Conservation (phyloP, 1,140 invertebrate species). For the Cydia splendana region DNA sequence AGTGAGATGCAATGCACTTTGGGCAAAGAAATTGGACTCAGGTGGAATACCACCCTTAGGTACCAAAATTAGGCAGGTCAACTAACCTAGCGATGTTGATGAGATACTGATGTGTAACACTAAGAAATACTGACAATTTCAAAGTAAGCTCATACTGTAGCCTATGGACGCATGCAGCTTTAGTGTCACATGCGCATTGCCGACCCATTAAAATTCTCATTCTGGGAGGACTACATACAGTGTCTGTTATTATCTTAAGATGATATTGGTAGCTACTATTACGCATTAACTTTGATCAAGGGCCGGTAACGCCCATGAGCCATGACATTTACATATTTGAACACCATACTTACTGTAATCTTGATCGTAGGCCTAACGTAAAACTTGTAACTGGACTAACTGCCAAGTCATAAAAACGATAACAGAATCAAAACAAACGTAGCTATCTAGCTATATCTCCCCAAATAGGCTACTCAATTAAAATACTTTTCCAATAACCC, state of each 20-base stretch:
- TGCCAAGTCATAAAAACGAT: neutral
- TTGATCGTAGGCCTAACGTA: neutral
- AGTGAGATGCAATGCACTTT: no score
- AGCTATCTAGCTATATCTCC: neutral
- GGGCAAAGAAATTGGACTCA: no score
- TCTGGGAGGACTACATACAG: neutral
- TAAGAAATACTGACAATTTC: no score
- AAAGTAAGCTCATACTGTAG: no score
- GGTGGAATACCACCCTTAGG: no score
- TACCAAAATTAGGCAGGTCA: no score
- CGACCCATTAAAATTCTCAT: neutral
- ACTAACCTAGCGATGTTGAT: no score
- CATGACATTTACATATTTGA: neutral
- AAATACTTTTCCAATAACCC: slow-evolving; percentile 26
- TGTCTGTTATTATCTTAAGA: neutral
- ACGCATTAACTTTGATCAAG: slow-evolving; percentile 1
- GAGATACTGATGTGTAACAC: no score
- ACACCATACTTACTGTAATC: neutral
- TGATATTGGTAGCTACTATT: neutral
- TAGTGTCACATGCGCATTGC: no score
- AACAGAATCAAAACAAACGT: neutral
- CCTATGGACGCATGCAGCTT: no score
- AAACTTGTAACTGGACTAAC: neutral
- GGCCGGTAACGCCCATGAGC: neutral
- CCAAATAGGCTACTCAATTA: neutral